Percentiles rank a stretch among this genome's conserved stretches.
These are phyloP conservation scores for Pelvicachromis taeniatus DNA, from an alignment of 2,113 vertebrate species.

Conservation along the genomic window DNA sequence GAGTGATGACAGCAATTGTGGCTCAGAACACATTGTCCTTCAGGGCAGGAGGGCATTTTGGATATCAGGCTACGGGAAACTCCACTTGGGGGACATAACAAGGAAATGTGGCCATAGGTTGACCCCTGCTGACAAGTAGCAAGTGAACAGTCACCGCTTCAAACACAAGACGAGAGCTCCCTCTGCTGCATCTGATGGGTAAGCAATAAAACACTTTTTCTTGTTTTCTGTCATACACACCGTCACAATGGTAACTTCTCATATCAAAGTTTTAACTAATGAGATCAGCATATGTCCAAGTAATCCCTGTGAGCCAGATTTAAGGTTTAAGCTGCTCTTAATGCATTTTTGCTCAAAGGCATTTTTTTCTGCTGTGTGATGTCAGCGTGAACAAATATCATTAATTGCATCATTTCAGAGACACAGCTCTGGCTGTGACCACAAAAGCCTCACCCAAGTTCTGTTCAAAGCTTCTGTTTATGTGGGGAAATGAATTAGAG, in stretches of 20 bases:
- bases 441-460: not conserved
- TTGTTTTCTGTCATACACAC: not conserved
- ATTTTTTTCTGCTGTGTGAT: not conserved
- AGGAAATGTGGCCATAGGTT: not conserved
- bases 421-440: not conserved
- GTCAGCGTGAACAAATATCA: not conserved
- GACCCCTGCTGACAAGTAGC: conserved; percentile 26
- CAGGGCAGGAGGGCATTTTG: not conserved
- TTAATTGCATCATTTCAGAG: not conserved
- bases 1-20: not conserved
- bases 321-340: not conserved
- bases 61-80: not conserved
- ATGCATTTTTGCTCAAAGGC: not conserved
- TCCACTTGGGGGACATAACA: not conserved
- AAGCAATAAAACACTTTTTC: not conserved
- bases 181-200: not conserved
- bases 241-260: not conserved
- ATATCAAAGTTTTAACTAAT: not conserved
- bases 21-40: not conserved
- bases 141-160: not conserved
- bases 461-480: not conserved
- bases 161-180: not conserved
- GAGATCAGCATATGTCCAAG: not conserved
- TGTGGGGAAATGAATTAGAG: not conserved
- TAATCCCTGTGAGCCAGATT: not conserved